phyloP scores from a whole-genome alignment of 1,140 invertebrate genomes.

The Drosophila nasuta region DNA sequence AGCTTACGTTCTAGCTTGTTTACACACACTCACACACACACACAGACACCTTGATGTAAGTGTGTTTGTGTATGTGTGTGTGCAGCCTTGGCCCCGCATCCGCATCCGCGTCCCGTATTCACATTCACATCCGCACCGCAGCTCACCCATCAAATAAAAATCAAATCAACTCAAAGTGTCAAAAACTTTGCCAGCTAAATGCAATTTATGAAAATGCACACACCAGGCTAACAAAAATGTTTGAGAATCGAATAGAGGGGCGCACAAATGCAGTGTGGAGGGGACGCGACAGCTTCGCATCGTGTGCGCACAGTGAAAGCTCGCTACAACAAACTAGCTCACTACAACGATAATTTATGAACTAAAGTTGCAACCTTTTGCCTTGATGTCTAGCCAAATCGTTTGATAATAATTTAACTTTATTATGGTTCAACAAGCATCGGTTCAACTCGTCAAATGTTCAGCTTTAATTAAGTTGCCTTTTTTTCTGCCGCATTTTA shows the following conservation, averaged over 20 bases:
- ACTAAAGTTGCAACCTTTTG: too few species aligned
- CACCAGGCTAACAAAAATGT: conserved; percentile 19
- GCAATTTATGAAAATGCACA: conserved; percentile 75
- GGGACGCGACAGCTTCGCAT: background rate
- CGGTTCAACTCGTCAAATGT: too few species aligned
- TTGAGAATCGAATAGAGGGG: conserved; percentile 19
- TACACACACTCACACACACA: background rate
- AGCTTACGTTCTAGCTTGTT: background rate
- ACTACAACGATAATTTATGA: background rate
- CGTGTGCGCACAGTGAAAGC: conserved; percentile 19
- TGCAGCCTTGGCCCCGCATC: conserved; percentile 9
- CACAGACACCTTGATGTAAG: background rate
- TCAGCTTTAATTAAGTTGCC: too few species aligned
- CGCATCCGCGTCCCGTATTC: background rate
- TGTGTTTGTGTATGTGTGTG: background rate
- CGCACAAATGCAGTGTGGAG: background rate
- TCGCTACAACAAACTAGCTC: background rate
- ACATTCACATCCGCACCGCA: conserved; percentile 11
- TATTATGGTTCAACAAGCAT: too few species aligned
- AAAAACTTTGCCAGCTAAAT: conserved; percentile 71
- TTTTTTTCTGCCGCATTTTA: too few species aligned
- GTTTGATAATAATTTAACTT: too few species aligned
- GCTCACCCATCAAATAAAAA: conserved; percentile 43
- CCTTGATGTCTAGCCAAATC: too few species aligned
- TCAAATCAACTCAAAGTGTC: conserved; percentile 56